phyloP scores from a whole-genome alignment of 2,113 vertebrate species.

The Calyptomena viridis region DNA sequence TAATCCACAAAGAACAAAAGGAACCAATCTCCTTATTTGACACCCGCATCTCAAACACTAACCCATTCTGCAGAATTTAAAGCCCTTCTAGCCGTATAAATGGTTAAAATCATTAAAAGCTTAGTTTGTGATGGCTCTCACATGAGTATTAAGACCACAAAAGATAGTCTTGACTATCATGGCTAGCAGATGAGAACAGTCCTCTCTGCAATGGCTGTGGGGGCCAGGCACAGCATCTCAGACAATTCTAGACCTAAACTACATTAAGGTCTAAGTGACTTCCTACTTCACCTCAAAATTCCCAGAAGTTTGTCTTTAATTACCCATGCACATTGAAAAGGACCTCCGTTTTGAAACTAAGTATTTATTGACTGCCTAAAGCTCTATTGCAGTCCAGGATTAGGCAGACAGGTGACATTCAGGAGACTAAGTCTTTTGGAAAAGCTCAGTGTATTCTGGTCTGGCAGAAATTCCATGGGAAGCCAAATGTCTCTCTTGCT shows the following conservation, averaged over 20 bases:
- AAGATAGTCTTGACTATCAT: background rate
- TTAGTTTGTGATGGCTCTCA: background rate
- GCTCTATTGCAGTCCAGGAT: background rate
- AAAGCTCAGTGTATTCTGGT: background rate
- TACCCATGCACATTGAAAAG: background rate
- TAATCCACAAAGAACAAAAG: background rate
- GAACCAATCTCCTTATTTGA: background rate
- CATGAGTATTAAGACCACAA: fast-evolving
- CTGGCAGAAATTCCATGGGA: slow-evolving; percentile 33
- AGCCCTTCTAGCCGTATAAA: background rate
- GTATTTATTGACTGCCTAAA: slow-evolving; percentile 13
- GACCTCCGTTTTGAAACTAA: background rate
- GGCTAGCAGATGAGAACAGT: background rate
- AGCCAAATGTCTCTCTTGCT: background rate
- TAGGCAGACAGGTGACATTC: slow-evolving; percentile 36
- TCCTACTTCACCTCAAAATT: background rate
- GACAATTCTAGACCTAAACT: background rate
- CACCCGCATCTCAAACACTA: background rate
- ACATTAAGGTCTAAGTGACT: background rate
- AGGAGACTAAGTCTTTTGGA: slow-evolving; percentile 3
- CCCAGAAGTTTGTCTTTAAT: background rate
- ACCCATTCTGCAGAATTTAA: background rate
- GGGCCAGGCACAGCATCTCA: background rate
- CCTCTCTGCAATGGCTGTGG: background rate
- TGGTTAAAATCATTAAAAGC: background rate